phyloP scores from a whole-genome alignment of 1,140 invertebrate species.

The Platyscapa corneri region DNA sequence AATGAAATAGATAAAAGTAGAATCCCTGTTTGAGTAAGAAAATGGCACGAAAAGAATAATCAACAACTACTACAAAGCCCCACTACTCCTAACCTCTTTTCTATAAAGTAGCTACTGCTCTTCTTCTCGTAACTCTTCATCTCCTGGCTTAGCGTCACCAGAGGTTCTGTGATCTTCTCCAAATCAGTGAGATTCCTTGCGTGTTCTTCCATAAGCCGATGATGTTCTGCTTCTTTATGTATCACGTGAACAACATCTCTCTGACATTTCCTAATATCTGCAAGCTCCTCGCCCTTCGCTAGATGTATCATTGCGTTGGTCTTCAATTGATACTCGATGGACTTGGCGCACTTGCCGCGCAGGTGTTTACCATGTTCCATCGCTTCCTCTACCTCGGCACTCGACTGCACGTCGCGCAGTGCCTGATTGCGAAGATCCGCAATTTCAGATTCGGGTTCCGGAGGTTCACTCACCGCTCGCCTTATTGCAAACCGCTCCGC shows the following conservation, averaged over 20 bases:
- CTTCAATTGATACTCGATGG: slow-evolving; percentile 81
- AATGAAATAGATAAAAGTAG: not conserved
- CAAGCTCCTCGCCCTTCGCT: slow-evolving; percentile 65
- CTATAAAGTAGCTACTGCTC: slow-evolving; percentile 76
- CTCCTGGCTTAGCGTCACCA: slow-evolving; percentile 77
- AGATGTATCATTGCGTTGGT: slow-evolving; percentile 72
- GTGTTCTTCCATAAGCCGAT: slow-evolving; percentile 71
- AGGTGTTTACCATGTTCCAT: slow-evolving; percentile 76
- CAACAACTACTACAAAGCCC: not conserved
- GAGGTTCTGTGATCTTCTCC: slow-evolving; percentile 75
- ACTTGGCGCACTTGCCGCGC: slow-evolving; percentile 82
- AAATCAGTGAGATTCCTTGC: slow-evolving; percentile 70
- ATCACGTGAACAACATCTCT: slow-evolving; percentile 61
- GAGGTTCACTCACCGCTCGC: slow-evolving; percentile 65
- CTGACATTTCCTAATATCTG: slow-evolving; percentile 68
- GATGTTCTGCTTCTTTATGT: slow-evolving; percentile 67
- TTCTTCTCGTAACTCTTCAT: slow-evolving; percentile 79
- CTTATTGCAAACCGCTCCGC: slow-evolving; percentile 64
- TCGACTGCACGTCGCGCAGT: slow-evolving; percentile 71
- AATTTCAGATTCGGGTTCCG: slow-evolving; percentile 64
- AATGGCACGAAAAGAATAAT: not conserved
- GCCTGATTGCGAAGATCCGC: slow-evolving; percentile 70
- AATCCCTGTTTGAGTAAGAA: not conserved
- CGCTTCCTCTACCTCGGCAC: slow-evolving; percentile 65
- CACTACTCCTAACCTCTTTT: slow-evolving; percentile 77